A percentile compares a stretch with the other conserved stretches of the same genome.
Conservation (phyloP, 2,797 vertebrate species). For the Anguilla marmorata region DNA sequence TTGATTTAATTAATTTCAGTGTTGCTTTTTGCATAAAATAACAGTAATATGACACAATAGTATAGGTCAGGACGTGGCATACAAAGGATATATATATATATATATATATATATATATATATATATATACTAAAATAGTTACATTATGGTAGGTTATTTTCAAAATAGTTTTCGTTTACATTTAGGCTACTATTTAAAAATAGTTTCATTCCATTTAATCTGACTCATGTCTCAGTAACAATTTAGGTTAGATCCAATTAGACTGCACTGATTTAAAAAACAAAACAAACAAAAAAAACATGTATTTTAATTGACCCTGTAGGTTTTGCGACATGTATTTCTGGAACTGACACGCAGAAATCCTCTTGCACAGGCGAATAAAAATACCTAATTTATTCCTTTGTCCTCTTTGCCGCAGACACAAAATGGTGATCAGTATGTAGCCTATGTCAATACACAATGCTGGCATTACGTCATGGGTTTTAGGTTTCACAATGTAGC, state of each 20-base stretch:
- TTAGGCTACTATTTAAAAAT: background rate
- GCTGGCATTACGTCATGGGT: constrained; percentile 31
- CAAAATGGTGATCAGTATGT: constrained; percentile 40
- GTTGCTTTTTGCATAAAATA: background rate
- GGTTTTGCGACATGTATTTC: background rate
- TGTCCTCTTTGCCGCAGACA: constrained; percentile 37
- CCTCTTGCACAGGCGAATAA: background rate
- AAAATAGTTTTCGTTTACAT: background rate
- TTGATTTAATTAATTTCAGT: background rate
- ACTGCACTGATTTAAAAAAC: background rate
- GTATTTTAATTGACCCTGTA: background rate
- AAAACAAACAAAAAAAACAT: background rate
- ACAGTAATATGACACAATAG: background rate
- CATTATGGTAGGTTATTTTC: background rate
- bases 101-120: too few relatives aligned
- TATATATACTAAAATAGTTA: background rate
- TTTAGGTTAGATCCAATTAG: background rate
- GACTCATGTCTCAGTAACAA: background rate
- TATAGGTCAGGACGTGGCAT: too few relatives aligned
- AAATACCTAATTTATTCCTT: constrained; percentile 32
- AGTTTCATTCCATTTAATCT: background rate
- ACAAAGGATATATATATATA: background rate
- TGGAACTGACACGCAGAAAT: background rate
- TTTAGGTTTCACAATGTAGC: constrained; percentile 22
- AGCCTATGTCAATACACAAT: constrained; percentile 27